Base-by-base conservation (phyloP, 2,888 invertebrate species). In the Crioceris asparagi region DNA sequence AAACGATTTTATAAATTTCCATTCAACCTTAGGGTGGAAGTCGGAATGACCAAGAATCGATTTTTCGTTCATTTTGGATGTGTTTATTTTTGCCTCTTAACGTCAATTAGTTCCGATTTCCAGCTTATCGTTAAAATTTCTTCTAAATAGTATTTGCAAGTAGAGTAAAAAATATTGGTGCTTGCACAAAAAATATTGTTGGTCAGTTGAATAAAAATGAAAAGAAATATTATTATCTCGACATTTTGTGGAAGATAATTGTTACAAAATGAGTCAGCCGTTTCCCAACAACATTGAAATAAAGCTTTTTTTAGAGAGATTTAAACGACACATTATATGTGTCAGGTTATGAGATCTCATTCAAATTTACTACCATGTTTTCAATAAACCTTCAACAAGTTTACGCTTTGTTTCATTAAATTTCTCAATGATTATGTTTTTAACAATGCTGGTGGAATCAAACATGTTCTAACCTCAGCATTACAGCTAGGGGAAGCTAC, bases 151-250 rank as follows among this genome's bases (percentile, higher is more conserved):
- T 47, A 51, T 45, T 49, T 45, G 46, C 47, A 46, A 48, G 46
- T 51, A 51, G 48, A 50, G 43, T 44, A 43, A 41, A 47, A 47
- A 41, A 46, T 50, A 55, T 55, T 56, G 59, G 57, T 59, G 57
- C 57, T 59, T 59, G 57, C 57, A 59, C 57, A 53, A 52, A 55
- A 50, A 48, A 50, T 46, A 53, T 50, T 53, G 53, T 53, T 54
- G 48, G 50, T 48, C 51, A 50, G 48, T 52, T 51, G 45, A 47
- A 41, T 41, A 49, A 46, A 50, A 48, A 48, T n/a, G n/a, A n/a
- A n/a, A n/a, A n/a, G n/a, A n/a, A n/a, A n/a, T n/a, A n/a, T n/a
- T n/a, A n/a, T n/a, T n/a, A n/a, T n/a, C n/a, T n/a, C n/a, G n/a
- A n/a, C n/a, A n/a, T n/a, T n/a, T n/a, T n/a, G n/a, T n/a, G 10